phyloP scores from a whole-genome alignment of 1,140 invertebrate genomes.

The Pinna nobilis region DNA sequence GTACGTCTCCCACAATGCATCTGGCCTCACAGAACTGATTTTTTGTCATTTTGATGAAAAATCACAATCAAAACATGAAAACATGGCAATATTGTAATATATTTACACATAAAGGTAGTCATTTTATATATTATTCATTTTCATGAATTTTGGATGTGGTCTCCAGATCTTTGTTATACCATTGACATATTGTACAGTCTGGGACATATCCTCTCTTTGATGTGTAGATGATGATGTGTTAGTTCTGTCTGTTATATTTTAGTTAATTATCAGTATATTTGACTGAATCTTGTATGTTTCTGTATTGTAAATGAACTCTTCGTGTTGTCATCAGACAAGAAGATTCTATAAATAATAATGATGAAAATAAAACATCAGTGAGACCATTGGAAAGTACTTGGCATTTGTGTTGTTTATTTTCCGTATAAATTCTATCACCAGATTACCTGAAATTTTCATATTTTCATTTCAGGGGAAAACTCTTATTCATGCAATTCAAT shows the following conservation, averaged over 20 bases:
- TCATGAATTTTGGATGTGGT: background rate
- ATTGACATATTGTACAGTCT: background rate
- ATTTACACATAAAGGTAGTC: slow-evolving; percentile 1
- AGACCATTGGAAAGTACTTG: slow-evolving; percentile 29
- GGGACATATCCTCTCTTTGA: background rate
- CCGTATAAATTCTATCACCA: too few relatives aligned
- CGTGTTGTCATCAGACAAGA: slow-evolving; percentile 10
- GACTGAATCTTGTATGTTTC: slow-evolving; percentile 25
- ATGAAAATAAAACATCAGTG: slow-evolving; percentile 19
- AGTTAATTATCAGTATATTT: slow-evolving; percentile 13
- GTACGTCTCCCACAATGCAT: background rate
- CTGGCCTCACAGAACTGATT: background rate
- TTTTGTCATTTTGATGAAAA: background rate
- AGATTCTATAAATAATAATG: slow-evolving; percentile 7
- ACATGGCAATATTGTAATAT: slow-evolving; percentile 1
- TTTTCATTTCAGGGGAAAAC: too few relatives aligned
- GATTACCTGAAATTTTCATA: too few relatives aligned
- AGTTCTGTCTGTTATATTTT: slow-evolving; percentile 4
- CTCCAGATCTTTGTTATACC: background rate
- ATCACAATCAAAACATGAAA: background rate
- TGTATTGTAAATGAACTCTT: slow-evolving; percentile 24
- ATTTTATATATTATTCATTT: slow-evolving; percentile 1
- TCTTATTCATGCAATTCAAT: too few relatives aligned
- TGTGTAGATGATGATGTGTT: background rate
- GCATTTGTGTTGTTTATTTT: too few relatives aligned